phyloP scores from a whole-genome alignment of 2,888 invertebrate genomes.

The Mesorhabditis belari region DNA sequence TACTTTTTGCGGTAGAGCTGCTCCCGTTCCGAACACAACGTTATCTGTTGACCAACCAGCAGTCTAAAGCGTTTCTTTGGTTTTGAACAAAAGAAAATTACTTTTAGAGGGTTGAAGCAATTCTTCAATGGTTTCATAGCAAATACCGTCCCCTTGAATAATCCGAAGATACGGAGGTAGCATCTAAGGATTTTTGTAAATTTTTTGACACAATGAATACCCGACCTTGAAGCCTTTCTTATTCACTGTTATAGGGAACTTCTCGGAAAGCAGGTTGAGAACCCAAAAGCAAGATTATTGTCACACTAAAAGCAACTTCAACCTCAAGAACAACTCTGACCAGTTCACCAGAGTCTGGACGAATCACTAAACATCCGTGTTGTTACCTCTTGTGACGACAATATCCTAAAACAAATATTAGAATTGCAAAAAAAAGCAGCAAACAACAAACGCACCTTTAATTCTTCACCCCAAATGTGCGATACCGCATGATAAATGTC shows the following conservation, averaged over 20 bases:
- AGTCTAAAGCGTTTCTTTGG: too few species aligned
- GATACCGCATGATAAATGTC: conserved; percentile 57
- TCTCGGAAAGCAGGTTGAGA: conserved; percentile 54
- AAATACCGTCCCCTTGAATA: conserved; percentile 59
- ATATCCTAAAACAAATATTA: background rate
- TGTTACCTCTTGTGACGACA: conserved; percentile 18
- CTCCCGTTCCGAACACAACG: conserved; percentile 58
- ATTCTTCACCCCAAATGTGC: conserved; percentile 55
- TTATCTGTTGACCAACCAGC: conserved; percentile 57
- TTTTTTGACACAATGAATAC: background rate
- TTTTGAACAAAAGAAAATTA: too few species aligned
- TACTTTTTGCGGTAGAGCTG: conserved; percentile 57
- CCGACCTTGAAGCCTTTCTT: conserved; percentile 54
- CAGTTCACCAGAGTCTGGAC: conserved; percentile 59
- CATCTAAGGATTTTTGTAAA: conserved; percentile 29
- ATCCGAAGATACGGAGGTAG: conserved; percentile 56
- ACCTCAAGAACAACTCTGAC: conserved; percentile 56
- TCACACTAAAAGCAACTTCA: too few species aligned
- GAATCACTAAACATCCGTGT: conserved; percentile 56
- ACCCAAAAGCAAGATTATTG: conserved; percentile 52
- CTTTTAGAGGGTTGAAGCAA: too few species aligned
- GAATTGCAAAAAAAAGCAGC: background rate
- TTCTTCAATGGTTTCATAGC: conserved; percentile 54
- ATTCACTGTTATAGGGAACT: conserved; percentile 55
- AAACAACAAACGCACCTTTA: conserved; percentile 54